A percentile compares a stretch with the other conserved stretches of the same genome.
Evolutionary conservation across 92 coral and sea anemone species (phyloP).

Genomic region (Epizoanthus stellaris): DNA sequence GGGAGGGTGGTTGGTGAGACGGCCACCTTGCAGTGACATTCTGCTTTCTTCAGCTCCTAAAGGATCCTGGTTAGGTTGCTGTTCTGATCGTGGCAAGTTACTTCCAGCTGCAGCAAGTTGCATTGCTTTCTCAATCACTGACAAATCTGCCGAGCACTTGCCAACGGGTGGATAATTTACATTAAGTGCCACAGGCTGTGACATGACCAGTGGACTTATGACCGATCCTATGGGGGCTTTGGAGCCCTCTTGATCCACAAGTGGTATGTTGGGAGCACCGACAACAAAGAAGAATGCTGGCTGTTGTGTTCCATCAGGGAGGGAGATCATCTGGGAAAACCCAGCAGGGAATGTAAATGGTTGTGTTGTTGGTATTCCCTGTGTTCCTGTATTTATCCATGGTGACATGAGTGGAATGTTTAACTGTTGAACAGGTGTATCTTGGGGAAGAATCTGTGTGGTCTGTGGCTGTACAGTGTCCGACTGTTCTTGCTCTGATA

Average conservation of each 20-base stretch:
- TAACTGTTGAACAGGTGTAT: background rate
- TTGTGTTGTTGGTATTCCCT: conserved; percentile 21
- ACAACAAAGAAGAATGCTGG: conserved; percentile 57
- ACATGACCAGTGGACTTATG: conserved; percentile 68
- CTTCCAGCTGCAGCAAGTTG: conserved; percentile 65
- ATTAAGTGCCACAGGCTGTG: conserved; percentile 70
- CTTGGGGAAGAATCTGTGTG: background rate
- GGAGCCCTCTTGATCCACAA: background rate
- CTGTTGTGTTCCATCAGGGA: conserved; percentile 59
- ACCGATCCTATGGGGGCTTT: conserved; percentile 11
- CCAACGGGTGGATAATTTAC: conserved; percentile 46
- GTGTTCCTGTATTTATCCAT: background rate
- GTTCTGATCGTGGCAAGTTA: background rate
- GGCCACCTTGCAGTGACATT: background rate
- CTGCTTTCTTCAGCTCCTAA: background rate
- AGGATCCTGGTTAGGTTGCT: conserved; percentile 35
- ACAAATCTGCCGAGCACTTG: conserved; percentile 29
- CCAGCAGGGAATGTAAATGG: conserved; percentile 35
- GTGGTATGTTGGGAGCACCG: conserved; percentile 38
- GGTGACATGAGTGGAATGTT: background rate
- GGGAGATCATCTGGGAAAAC: conserved; percentile 41
- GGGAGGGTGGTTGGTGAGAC: background rate
- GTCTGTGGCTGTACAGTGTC: background rate
- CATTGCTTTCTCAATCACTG: conserved; percentile 86
- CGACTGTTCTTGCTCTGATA: too few species aligned